Conservation (phyloP, 1,140 invertebrate genomes). For the Drosophila elegans region DNA sequence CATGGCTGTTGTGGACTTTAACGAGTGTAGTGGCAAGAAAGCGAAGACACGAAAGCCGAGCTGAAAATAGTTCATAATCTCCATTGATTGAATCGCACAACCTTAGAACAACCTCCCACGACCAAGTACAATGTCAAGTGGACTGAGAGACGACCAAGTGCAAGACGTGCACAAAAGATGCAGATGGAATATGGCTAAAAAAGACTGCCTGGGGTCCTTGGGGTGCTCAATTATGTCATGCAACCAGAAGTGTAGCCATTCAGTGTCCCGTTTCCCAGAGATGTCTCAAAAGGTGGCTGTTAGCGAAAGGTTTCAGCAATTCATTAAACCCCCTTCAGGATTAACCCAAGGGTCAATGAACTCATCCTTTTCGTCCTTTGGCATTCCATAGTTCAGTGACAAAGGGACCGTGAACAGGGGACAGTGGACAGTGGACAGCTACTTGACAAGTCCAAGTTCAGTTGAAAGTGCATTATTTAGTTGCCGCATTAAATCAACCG, state of each 20-base stretch:
- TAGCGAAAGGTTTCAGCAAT: not conserved
- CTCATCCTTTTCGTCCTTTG: not conserved
- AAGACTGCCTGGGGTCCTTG: constrained; percentile 12
- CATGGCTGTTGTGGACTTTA: not conserved
- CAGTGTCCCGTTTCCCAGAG: not conserved
- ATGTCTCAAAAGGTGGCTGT: constrained; percentile 2
- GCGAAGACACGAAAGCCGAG: constrained; percentile 29
- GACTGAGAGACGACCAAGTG: constrained; percentile 2
- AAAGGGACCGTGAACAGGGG: not conserved
- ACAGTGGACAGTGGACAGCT: no score
- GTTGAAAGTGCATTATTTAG: constrained; percentile 6
- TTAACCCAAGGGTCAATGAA: constrained; percentile 1
- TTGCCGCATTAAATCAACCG: not conserved
- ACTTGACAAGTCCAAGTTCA: constrained; percentile 7
- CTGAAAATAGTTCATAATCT: constrained; percentile 75
- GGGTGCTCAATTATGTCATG: constrained; percentile 34
- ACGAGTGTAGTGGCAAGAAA: not conserved
- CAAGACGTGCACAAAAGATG: constrained; percentile 19
- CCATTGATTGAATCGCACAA: constrained; percentile 58
- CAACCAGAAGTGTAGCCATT: constrained; percentile 18
- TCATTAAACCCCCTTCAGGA: not conserved
- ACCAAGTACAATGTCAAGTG: constrained; percentile 40
- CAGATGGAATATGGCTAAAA: constrained; percentile 18
- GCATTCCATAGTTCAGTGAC: not conserved
- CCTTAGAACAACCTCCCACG: not conserved